phyloP scores from a whole-genome alignment of 2,113 vertebrate species.

The Epinephelus cyanopodus region DNA sequence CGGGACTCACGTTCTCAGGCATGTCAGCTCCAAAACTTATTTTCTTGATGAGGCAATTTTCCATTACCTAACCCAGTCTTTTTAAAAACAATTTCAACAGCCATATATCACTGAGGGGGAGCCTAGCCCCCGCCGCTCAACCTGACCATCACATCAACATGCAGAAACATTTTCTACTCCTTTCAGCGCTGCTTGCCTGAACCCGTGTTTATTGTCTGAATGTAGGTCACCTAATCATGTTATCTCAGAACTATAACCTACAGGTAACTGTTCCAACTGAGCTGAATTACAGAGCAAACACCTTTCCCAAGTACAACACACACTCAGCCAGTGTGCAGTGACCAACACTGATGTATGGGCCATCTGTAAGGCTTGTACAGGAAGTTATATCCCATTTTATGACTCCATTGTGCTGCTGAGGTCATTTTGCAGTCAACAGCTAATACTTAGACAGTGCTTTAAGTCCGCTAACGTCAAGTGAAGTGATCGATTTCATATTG shows the following conservation, averaged over 20 bases:
- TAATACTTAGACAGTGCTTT: not conserved
- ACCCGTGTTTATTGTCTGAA: conserved; percentile 24
- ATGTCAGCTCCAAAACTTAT: conserved; percentile 56
- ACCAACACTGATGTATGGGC: conserved; percentile 20
- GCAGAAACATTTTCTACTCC: not conserved
- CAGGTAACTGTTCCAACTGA: conserved; percentile 30
- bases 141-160: conserved; percentile 22
- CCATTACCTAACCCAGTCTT: conserved; percentile 55
- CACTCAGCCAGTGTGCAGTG: not conserved
- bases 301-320: conserved; percentile 43
- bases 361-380: conserved; percentile 15
- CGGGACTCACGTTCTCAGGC: conserved; percentile 70
- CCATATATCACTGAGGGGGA: conserved; percentile 30
- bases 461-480: not conserved
- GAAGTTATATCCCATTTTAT: conserved; percentile 41
- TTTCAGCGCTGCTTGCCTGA: not conserved
- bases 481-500: not conserved
- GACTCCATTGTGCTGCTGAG: conserved; percentile 4
- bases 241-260: conserved; percentile 27
- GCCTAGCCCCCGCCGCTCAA: not conserved
- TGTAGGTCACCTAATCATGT: conserved; percentile 36
- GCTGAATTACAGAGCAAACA: conserved; percentile 62
- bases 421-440: conserved; percentile 3
- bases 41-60: conserved; percentile 52
- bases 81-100: conserved; percentile 44